Evolutionary conservation across 2,888 invertebrate genomes (phyloP), one percentile per base, ranked within the genome.

Genomic region (Deilephila porcellus): DNA sequence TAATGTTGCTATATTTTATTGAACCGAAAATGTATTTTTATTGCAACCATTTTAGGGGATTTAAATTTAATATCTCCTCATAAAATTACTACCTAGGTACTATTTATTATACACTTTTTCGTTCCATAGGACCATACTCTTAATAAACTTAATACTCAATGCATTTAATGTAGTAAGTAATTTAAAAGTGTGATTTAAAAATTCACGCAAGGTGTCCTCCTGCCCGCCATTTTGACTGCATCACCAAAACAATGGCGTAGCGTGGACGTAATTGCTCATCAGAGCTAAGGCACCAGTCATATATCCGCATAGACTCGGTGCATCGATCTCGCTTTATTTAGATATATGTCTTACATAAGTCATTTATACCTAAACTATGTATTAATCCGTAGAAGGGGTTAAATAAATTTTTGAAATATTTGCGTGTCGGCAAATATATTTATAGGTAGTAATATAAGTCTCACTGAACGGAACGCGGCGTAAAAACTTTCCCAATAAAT

Each of bases 321-420:
- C 37, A 64, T 64, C 8, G 64, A 64, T 64, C 64, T 64, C 37
- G 64, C 37, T 64, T 64, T 63, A 37, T 62, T 34, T 64, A 64
- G 14, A 60, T 20, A 20, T 29, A 29, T 14, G 60, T 60, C 25
- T 60, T 17, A 45, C 3, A 45, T 45, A 45, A 45, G 45, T 45
- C 45, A 14, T 45, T 45, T 45, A 45, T 45, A 45, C 14, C 45
- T 45, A 45, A 1, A 45, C 37, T 14, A 3, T 45, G 45, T 45
- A 45, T 45, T 3, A 14, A 4, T 45, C 45, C 4, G 11, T 11
- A 2, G 11, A 45, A 45, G 45, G 45, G 32, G 5, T 32, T 32
- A 45, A 11, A 45, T 3, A 45, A 11, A 14, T 45, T 45, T 45
- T 45, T 2, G 14, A 45, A 45, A 45, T 11, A 11, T 45, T 45